Evolutionary conservation across 2,888 invertebrate genomes (phyloP).

Genomic region (Dicranocentrus wangi): DNA sequence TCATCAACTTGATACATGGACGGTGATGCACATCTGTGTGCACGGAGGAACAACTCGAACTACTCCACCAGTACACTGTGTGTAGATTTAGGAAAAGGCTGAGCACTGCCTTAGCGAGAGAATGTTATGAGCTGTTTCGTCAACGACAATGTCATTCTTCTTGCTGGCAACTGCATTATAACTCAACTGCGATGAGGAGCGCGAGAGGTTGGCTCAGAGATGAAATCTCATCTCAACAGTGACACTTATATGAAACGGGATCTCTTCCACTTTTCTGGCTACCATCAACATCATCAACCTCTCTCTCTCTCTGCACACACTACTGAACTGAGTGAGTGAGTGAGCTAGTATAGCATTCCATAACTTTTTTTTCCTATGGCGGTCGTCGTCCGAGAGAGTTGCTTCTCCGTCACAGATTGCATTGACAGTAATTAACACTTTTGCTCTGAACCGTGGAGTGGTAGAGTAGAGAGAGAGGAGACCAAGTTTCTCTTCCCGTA

Average conservation of each 20-base stretch:
- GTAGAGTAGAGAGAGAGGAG: background rate
- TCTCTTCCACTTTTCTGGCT: too few species aligned
- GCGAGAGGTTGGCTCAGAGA: constrained; percentile 17
- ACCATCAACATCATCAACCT: too few species aligned
- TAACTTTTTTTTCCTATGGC: too few species aligned
- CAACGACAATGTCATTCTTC: constrained; percentile 19
- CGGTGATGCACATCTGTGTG: background rate
- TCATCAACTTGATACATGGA: constrained; percentile 18
- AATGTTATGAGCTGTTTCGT: constrained; percentile 12
- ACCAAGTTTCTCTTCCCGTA: too few species aligned
- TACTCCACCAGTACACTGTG: too few species aligned
- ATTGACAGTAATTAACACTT: constrained; percentile 68
- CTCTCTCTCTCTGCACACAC: too few species aligned
- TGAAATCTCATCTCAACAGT: constrained; percentile 51
- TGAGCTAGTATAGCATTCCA: too few species aligned
- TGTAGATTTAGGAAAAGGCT: background rate
- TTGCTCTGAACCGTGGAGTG: constrained; percentile 35
- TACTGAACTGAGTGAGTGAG: too few species aligned
- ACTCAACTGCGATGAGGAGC: too few species aligned
- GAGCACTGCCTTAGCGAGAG: background rate
- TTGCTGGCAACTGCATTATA: background rate
- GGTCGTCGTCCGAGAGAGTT: constrained; percentile 20
- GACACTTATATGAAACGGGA: constrained; percentile 48
- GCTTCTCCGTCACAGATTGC: constrained; percentile 61
- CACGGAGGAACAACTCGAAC: too few species aligned